phyloP scores from a whole-genome alignment of 2,113 vertebrate species.

The Sylvicapra grimmia region DNA sequence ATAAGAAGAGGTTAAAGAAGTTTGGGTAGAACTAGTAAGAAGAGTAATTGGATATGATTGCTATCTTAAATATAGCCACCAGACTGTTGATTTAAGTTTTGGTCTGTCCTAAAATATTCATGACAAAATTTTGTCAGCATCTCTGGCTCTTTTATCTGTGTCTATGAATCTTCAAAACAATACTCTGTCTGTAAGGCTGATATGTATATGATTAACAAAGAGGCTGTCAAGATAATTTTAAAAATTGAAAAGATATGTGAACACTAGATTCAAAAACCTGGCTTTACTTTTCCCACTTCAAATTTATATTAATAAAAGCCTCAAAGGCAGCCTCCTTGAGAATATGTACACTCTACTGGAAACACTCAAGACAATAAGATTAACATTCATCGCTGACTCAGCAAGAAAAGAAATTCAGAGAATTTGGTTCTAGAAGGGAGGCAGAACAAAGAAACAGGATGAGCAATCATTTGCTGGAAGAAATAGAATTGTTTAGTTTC shows the following conservation, averaged over 20 bases:
- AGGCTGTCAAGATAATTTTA: background rate
- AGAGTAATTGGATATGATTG: background rate
- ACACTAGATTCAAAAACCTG: background rate
- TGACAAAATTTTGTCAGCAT: background rate
- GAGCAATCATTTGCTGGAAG: background rate
- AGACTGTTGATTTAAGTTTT: background rate
- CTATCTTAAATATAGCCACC: background rate
- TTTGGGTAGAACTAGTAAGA: background rate
- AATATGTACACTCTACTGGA: background rate
- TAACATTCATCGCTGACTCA: background rate
- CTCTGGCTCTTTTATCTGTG: background rate
- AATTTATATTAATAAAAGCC: background rate
- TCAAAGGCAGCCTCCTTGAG: background rate
- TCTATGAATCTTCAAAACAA: background rate
- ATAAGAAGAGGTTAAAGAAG: background rate
- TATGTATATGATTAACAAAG: background rate
- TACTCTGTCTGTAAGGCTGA: background rate
- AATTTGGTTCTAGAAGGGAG: conserved; percentile 4
- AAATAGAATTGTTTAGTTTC: background rate
- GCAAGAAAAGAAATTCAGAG: background rate
- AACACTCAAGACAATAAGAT: background rate
- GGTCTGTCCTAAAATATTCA: background rate
- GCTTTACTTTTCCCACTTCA: background rate
- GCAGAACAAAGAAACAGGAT: background rate
- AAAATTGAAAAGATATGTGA: background rate